A percentile compares a stretch with the other conserved stretches of the same genome.
phyloP scores from a whole-genome alignment of 1,140 invertebrate species.

The Galleria mellonella region DNA sequence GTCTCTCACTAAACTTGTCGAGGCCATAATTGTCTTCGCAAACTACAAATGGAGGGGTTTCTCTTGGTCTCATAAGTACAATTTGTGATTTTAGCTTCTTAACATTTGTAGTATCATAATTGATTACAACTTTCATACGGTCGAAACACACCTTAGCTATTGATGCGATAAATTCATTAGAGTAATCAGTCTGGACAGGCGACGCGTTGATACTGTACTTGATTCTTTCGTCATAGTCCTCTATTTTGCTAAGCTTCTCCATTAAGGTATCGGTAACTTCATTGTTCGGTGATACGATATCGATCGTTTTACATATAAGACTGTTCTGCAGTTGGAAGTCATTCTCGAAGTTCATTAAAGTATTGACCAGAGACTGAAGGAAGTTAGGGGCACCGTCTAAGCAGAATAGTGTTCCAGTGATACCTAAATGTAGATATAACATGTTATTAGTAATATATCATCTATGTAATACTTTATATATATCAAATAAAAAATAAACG shows the following conservation, averaged over 20 bases:
- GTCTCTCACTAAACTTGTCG: conserved; percentile 66
- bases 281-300: conserved; percentile 72
- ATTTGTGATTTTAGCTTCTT: conserved; percentile 76
- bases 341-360: conserved; percentile 53
- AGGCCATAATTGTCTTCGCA: conserved; percentile 80
- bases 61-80: conserved; percentile 78
- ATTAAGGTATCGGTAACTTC: conserved; percentile 59
- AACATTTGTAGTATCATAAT: conserved; percentile 63
- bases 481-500: not conserved
- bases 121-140: conserved; percentile 74
- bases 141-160: conserved; percentile 73
- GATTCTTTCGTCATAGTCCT: conserved; percentile 71
- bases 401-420: conserved; percentile 73
- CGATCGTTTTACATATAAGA: conserved; percentile 71
- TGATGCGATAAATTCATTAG: conserved; percentile 60
- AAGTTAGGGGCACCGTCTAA: conserved; percentile 77
- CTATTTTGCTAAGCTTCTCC: conserved; percentile 74
- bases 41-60: conserved; percentile 59
- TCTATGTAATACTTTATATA: not conserved
- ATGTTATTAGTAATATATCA: not conserved
- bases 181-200: conserved; percentile 60
- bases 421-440: conserved; percentile 32
- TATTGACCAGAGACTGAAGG: conserved; percentile 63
- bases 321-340: conserved; percentile 73
- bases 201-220: conserved; percentile 39